These are phyloP conservation scores for Lepisosteus osseus DNA, from an alignment of 2,113 vertebrate genomes.

Conservation along the genomic window DNA sequence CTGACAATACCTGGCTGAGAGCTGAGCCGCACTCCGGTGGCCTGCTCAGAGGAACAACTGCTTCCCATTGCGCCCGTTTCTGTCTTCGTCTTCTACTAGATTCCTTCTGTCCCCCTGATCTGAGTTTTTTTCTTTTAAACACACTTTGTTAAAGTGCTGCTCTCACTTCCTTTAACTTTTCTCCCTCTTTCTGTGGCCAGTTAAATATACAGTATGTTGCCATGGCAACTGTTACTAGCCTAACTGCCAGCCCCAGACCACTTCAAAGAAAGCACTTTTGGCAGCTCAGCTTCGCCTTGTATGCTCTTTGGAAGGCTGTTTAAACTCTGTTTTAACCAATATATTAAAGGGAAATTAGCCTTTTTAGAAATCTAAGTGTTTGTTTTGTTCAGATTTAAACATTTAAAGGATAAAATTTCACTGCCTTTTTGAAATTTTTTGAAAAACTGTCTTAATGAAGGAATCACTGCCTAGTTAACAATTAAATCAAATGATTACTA, in stretches of 20 bases:
- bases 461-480: too few species aligned
- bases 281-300: neutral
- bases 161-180: constrained; percentile 4
- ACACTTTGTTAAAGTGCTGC: neutral
- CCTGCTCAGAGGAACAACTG: constrained; percentile 11
- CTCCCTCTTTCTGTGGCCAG: constrained; percentile 22
- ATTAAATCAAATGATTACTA: too few species aligned
- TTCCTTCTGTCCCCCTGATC: neutral
- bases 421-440: too few species aligned
- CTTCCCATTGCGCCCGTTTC: constrained; percentile 20
- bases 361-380: neutral
- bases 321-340: neutral
- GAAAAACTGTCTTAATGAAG: too few species aligned
- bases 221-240: constrained; percentile 53
- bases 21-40: neutral
- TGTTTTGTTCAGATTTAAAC: too few species aligned
- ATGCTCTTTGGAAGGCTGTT: neutral
- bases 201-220: constrained; percentile 40
- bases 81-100: neutral
- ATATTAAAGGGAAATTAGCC: neutral
- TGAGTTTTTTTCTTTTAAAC: constrained; percentile 27
- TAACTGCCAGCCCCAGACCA: neutral
- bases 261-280: constrained; percentile 6
- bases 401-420: too few species aligned
- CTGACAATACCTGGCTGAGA: neutral